Base-by-base conservation (phyloP, 2,113 vertebrate species). In the Lichenostomus cassidix region DNA sequence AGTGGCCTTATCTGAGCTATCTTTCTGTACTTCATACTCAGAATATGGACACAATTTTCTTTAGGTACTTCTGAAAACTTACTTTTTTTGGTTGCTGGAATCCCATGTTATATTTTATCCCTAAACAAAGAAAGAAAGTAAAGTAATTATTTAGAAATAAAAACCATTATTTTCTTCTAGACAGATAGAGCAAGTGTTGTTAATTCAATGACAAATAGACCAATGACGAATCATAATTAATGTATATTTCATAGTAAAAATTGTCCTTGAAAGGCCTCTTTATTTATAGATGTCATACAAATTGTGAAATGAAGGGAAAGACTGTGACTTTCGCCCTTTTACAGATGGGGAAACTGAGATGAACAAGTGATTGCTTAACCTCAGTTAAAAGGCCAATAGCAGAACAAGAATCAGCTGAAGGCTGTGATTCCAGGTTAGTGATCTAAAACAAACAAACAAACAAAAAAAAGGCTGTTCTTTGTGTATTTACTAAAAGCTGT, bases 41-140 rank as follows among this genome's bases (percentile, higher is more conserved):
- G 47, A 87, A 55, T 56, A 86, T 52, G 39, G n/a, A 8, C 62
- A 71, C 23, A 64, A 19, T 73, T 91, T 71, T 92, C 76, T 11
- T 79, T 70, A 42, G 5, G 17, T 55, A 58, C 16, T 81, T 92
- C 42, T 75, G 50, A 81, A 59, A 92, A 98, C 98, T 97, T 98
- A 98, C 98, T 47, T 97, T 94, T 97, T 95, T 94, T 65, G 89
- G 63, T 89, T 96, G 97, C 89, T 97, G 98, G n/a, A 97, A 96
- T 96, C 97, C 95, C 95, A 94, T 92, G 96, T 95, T 96, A 95
- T 98, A 97, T 96, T 98, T 98, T 79, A 98, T 96, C 60, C 98
- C 98, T 98, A 96, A 87, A 98, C 86, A 97, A 94, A 95, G 79
- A 97, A 91, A 95, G 91, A 97, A 91, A 95, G 56, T 69, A 67